Conservation (phyloP, 2,888 invertebrate genomes). For the Andrena bicolor region DNA sequence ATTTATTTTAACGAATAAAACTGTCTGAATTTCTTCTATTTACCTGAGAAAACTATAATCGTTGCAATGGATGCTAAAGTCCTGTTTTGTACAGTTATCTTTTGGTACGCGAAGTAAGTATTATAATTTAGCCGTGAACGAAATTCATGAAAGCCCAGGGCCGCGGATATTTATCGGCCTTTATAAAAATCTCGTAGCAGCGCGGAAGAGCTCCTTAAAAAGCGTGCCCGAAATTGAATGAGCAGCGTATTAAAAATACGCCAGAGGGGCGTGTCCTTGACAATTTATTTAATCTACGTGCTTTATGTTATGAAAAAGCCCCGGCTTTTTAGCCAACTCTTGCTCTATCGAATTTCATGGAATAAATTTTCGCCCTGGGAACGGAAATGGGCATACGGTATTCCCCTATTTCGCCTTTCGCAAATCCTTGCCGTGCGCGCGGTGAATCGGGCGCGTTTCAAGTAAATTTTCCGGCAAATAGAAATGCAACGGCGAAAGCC, state of each 20-base stretch:
- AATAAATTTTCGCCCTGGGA: slow-evolving; percentile 35
- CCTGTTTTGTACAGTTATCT: too few species aligned
- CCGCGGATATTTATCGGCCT: slow-evolving; percentile 5
- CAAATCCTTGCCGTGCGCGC: slow-evolving; percentile 12
- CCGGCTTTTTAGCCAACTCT: neutral
- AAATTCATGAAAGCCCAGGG: neutral
- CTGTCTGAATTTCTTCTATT: too few species aligned
- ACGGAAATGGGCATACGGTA: slow-evolving; percentile 25
- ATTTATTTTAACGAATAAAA: too few species aligned
- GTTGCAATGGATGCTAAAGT: too few species aligned
- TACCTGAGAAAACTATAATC: too few species aligned
- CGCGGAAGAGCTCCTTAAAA: neutral
- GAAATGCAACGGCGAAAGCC: neutral
- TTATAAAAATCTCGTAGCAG: slow-evolving; percentile 1
- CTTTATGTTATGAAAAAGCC: neutral
- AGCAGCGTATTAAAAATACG: slow-evolving; percentile 8
- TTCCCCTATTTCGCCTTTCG: slow-evolving; percentile 27
- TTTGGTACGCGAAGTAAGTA: too few species aligned
- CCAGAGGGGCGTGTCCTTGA: neutral
- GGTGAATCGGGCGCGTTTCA: slow-evolving; percentile 22
- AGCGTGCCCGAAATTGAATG: neutral
- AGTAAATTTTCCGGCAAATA: slow-evolving; percentile 32
- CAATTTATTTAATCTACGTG: slow-evolving; percentile 26
- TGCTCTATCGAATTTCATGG: slow-evolving; percentile 29
- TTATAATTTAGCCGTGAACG: too few species aligned